These are phyloP conservation scores for Tychaedon coryphoeus DNA, from an alignment of 2,113 vertebrate genomes.

Conservation along the genomic window DNA sequence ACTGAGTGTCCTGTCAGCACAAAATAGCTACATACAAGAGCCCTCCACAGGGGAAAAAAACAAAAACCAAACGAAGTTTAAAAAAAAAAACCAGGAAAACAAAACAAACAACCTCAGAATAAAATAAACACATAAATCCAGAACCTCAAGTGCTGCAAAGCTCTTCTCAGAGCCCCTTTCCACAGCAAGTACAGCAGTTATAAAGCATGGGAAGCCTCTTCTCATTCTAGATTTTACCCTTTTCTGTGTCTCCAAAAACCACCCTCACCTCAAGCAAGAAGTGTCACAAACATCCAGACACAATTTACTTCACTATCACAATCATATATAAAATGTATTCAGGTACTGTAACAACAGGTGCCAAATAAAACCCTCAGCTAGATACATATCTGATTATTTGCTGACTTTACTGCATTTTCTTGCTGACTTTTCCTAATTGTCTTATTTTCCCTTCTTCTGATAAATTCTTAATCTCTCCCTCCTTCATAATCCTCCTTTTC, in stretches of 20 bases:
- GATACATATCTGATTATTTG: neutral
- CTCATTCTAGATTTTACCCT: neutral
- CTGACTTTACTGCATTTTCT: neutral
- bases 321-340: neutral
- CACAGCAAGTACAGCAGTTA: neutral
- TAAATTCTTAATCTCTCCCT: neutral
- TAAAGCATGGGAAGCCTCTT: fast-evolving
- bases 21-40: neutral
- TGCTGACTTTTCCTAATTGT: neutral
- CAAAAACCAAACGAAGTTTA: neutral
- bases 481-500: neutral
- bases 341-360: neutral
- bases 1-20: neutral
- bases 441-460: neutral
- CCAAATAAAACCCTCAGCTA: neutral
- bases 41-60: neutral
- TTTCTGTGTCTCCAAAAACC: fast-evolving
- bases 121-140: neutral
- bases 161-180: neutral
- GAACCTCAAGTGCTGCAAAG: neutral
- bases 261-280: neutral
- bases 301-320: neutral
- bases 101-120: neutral
- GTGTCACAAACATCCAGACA: neutral
- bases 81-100: fast-evolving